Conservation (phyloP, 2,888 invertebrate species). For the Auanema freiburgensis region DNA sequence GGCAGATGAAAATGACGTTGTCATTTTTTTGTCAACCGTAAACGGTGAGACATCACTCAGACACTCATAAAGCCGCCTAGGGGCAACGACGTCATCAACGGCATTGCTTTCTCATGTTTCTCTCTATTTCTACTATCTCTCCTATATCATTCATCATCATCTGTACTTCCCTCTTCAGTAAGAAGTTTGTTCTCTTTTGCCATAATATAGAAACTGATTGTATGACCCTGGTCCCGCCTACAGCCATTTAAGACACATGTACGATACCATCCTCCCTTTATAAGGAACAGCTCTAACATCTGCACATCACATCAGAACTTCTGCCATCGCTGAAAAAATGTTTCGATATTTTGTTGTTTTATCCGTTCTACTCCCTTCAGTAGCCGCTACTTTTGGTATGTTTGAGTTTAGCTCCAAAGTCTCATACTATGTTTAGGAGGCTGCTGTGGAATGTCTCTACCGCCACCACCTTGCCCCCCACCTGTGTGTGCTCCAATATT, state of each 20-base stretch:
- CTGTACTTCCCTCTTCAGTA: constrained; percentile 5
- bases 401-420: neutral
- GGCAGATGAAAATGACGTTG: neutral
- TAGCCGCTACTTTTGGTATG: neutral
- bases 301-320: no score
- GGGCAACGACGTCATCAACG: no score
- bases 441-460: constrained; percentile 40
- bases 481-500: constrained; percentile 41
- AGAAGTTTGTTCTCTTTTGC: neutral
- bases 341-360: neutral
- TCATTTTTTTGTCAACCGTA: neutral
- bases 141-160: constrained; percentile 9
- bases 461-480: constrained; percentile 33
- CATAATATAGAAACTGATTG: no score
- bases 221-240: no score
- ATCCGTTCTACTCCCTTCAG: neutral
- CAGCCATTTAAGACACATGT: no score
- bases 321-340: neutral
- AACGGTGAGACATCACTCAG: neutral
- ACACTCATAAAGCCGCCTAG: no score
- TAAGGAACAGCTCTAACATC: no score
- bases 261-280: no score
- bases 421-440: constrained; percentile 26
- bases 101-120: constrained; percentile 14
- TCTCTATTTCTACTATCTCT: neutral